Percentiles rank a stretch among this genome's conserved stretches.
These are phyloP conservation scores for Tetragnatha montana DNA, from an alignment of 2,888 invertebrate genomes.

Conservation along the genomic window DNA sequence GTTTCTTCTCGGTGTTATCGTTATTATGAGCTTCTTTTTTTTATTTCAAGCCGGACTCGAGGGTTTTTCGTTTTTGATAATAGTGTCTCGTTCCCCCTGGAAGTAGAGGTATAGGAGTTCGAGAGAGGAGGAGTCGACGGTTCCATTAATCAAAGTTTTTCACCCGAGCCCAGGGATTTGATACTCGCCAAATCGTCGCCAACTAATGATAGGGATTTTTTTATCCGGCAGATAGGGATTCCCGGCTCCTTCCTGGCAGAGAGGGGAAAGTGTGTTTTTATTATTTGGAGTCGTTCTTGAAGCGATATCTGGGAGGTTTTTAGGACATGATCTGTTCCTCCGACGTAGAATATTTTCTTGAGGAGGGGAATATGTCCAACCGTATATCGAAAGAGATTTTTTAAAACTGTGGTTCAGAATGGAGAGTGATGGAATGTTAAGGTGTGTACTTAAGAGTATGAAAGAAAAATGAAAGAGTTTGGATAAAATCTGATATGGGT, in stretches of 20 bases:
- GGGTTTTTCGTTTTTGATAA: background rate
- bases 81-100: background rate
- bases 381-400: background rate
- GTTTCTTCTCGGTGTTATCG: background rate
- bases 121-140: background rate
- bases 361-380: background rate
- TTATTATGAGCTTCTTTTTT: background rate
- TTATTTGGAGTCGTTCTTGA: background rate
- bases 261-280: background rate
- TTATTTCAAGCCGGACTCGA: background rate
- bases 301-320: background rate
- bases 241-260: background rate
- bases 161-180: background rate
- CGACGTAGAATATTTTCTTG: background rate
- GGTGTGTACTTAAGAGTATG: background rate
- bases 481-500: background rate
- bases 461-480: background rate
- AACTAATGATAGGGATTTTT: constrained; percentile 1
- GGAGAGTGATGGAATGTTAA: background rate
- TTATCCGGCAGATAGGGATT: background rate
- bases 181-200: constrained; percentile 1
- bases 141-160: background rate
- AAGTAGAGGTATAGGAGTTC: background rate
- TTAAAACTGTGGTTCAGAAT: background rate
- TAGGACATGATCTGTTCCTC: background rate